Conservation (phyloP, 2,113 vertebrate genomes). For the Sinocyclocheilus anophthalmus region DNA sequence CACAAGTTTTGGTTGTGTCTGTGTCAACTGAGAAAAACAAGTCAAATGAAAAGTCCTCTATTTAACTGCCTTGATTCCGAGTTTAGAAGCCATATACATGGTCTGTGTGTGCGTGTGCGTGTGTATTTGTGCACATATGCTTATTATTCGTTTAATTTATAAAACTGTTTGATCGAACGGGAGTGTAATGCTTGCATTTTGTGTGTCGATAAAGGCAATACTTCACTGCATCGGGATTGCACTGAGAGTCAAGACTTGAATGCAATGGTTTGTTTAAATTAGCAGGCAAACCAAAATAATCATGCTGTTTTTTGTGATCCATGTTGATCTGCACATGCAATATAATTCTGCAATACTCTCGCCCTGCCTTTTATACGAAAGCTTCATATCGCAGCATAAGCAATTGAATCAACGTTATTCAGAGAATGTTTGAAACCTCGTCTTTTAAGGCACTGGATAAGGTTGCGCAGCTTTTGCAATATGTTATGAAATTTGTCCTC, state of each 20-base stretch:
- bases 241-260: conserved; percentile 44
- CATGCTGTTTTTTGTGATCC: conserved; percentile 69
- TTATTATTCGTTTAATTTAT: conserved; percentile 27
- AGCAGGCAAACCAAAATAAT: conserved; percentile 44
- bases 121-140: conserved; percentile 53
- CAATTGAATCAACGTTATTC: conserved; percentile 22
- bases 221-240: conserved; percentile 41
- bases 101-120: conserved; percentile 61
- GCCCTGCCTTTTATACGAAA: conserved; percentile 67
- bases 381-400: conserved; percentile 14
- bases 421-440: conserved; percentile 6
- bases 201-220: conserved; percentile 59
- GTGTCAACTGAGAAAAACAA: conserved; percentile 77
- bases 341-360: conserved; percentile 76
- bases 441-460: not conserved
- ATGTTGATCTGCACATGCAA: conserved; percentile 78
- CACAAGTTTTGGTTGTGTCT: conserved; percentile 81
- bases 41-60: conserved; percentile 77
- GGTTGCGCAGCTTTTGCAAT: not conserved
- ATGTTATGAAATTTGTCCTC: not conserved
- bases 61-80: conserved; percentile 85
- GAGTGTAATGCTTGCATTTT: conserved; percentile 60
- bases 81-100: conserved; percentile 83
- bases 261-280: conserved; percentile 12
- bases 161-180: conserved; percentile 64